Base-by-base conservation (phyloP, 2,888 invertebrate species). In the Ditula angustiorana region DNA sequence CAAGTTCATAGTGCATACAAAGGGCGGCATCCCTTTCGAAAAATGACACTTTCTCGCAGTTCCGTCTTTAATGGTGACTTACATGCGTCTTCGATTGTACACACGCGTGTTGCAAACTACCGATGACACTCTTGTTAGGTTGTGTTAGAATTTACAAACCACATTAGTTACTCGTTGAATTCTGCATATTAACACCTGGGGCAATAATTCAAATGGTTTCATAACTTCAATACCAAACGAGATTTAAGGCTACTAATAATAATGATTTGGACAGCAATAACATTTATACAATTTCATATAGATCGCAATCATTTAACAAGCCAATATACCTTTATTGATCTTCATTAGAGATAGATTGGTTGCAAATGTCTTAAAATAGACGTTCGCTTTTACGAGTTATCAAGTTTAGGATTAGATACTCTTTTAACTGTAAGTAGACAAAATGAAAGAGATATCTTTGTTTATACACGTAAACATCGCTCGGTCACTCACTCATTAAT, bases 171-270 rank as follows among this genome's bases (percentile, higher is more conserved):
- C n/a, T 28, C 1, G 23, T 3, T 30, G 46, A 30, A 46, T 44
- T 57, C 41, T 44, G 44, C 50, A 35, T 47, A 46, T 58, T 24
- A 50, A 41, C 52, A 58, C 50, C 58, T 52, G 46, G 44, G 13
- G 21, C 26, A 10, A 53, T 58, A 52, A 53, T 59, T 64, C 50
- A 37, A 47, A 35, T 26, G 8, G 53, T 59, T 59, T 53, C 64
- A 23, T 23, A 59, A 64, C 46, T 21, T 28, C 13, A 35, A 49
- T 50, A 37, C 24, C 46, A 50, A 28, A 28, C 28, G 62, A 53
- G 30, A 44, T 52, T 52, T 44, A 52, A 46, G 49, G 30, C 23
- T 47, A 26, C 10, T 57, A 10, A 21, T 57, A 21, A 49, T 57
- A 50, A 57, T 41, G 11, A 47, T 63, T 63, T 58, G 13, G 13